Conservation (phyloP, 2,113 vertebrate genomes). For the Crypturellus undulatus region DNA sequence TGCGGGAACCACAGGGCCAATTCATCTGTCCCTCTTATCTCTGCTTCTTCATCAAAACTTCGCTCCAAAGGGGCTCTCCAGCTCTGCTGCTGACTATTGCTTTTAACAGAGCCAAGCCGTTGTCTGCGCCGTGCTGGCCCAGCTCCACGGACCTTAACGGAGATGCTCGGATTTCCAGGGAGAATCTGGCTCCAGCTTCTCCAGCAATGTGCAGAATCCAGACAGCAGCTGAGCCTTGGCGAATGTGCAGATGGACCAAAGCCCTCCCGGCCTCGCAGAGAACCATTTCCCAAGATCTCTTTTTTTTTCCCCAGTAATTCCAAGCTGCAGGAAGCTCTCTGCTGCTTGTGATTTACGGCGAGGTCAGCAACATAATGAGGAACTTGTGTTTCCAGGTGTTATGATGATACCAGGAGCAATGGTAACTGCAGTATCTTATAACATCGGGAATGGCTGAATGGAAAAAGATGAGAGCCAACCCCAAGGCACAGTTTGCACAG, state of each 20-base stretch:
- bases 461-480: not conserved
- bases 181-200: not conserved
- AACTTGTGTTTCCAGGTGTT: not conserved
- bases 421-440: not conserved
- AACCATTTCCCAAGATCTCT: not conserved
- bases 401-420: not conserved
- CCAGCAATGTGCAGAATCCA: not conserved
- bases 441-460: not conserved
- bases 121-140: slow-evolving; percentile 9
- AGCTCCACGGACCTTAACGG: not conserved
- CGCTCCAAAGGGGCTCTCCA: not conserved
- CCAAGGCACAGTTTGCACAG: fast-evolving
- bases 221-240: not conserved
- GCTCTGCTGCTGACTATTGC: not conserved
- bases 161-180: not conserved
- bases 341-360: not conserved
- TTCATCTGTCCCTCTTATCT: not conserved
- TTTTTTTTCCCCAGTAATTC: not conserved
- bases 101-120: not conserved
- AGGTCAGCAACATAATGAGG: not conserved
- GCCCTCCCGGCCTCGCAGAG: not conserved
- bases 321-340: not conserved
- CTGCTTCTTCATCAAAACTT: not conserved
- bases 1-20: not conserved
- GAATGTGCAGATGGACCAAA: not conserved